These are phyloP conservation scores for Furcifer pardalis DNA, from an alignment of 2,797 vertebrate genomes.

Conservation along the genomic window DNA sequence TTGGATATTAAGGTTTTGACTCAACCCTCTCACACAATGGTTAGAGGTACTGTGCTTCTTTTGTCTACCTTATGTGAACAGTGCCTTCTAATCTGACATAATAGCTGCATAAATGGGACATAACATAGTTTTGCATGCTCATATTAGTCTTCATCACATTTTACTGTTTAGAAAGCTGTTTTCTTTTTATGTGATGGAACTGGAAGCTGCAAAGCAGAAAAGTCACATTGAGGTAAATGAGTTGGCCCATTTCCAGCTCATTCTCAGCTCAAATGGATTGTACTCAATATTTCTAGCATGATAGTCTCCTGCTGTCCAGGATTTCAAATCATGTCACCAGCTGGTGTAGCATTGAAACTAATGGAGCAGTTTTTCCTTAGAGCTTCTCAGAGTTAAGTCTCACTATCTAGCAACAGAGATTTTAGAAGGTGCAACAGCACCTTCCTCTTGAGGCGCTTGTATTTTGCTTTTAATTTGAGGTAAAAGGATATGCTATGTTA, in stretches of 20 bases:
- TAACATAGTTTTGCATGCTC: neutral
- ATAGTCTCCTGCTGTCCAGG: neutral
- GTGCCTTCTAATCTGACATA: neutral
- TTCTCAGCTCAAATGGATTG: neutral
- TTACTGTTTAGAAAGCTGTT: neutral
- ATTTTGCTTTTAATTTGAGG: neutral
- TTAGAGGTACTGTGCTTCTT: constrained; percentile 81
- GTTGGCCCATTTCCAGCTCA: neutral
- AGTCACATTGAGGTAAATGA: constrained; percentile 1
- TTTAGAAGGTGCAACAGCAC: neutral
- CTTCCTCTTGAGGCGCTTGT: neutral
- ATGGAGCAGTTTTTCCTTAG: neutral
- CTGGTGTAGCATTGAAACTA: neutral
- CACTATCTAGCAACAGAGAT: neutral
- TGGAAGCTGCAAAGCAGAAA: neutral
- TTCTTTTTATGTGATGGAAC: neutral
- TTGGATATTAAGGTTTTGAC: constrained; percentile 94
- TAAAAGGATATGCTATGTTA: neutral
- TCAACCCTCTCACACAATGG: constrained; percentile 81
- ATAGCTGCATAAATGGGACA: neutral
- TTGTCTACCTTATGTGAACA: constrained; percentile 47
- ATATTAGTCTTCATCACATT: neutral
- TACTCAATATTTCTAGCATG: neutral
- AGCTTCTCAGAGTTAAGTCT: neutral
- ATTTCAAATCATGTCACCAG: neutral